These are phyloP conservation scores for Rhea pennata DNA, from an alignment of 2,113 vertebrate genomes.

Conservation along the genomic window DNA sequence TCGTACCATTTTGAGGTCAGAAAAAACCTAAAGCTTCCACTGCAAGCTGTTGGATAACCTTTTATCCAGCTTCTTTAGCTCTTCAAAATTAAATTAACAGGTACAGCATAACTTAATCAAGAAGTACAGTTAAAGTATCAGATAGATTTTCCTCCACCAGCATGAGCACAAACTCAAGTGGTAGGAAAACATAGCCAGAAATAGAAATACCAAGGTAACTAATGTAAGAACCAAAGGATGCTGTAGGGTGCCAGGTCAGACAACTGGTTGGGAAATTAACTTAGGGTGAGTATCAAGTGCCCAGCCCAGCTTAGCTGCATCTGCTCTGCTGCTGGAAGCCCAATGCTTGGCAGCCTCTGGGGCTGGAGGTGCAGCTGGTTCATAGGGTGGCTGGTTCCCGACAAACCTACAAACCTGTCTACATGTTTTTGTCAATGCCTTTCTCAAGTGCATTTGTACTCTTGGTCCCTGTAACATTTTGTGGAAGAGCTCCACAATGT, in stretches of 20 bases:
- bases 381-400: fast-evolving
- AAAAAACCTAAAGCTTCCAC: background rate
- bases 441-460: too few species aligned
- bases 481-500: too few species aligned
- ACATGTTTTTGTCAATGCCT: background rate
- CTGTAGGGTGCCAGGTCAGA: background rate
- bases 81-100: background rate
- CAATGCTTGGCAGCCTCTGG: background rate
- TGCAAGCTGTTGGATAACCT: background rate
- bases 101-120: background rate
- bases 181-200: background rate
- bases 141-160: background rate
- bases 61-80: background rate
- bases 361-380: background rate
- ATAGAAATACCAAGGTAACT: background rate
- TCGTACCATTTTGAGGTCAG: background rate
- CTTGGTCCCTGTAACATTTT: too few species aligned
- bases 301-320: background rate
- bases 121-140: background rate
- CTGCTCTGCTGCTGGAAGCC: background rate
- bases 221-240: background rate
- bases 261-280: background rate
- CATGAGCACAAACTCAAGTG: background rate
- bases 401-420: background rate
- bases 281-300: fast-evolving